Evolutionary conservation across 1,140 invertebrate genomes (phyloP), one percentile per base, ranked within the genome.

Genomic region (Copidosoma floridanum): DNA sequence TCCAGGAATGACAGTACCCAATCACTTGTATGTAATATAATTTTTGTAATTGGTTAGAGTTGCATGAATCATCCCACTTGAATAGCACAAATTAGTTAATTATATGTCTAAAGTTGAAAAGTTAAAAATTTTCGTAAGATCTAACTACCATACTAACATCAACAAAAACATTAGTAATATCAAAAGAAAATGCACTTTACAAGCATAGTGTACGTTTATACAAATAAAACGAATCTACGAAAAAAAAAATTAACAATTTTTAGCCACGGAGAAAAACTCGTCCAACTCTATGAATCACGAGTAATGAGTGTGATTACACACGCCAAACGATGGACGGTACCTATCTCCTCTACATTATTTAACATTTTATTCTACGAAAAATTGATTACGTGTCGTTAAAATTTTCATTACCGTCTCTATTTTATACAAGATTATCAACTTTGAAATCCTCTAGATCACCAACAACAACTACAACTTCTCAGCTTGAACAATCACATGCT

Each of bases 401-500:
- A 40, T 37, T 38, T n/a, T n/a, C n/a, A n/a, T n/a, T 35, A 16
- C 20, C 20, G 38, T 41, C n/a, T 41, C n/a, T n/a, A n/a, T 51
- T 38, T 63, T 40, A 35, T 27, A 65, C 26, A 3, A 43, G 52
- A 56, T 57, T 41, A 37, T 24, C 14, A 51, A 44, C 38, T 47
- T 38, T 57, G 21, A n/a, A n/a, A n/a, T n/a, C n/a, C 32, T n/a
- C n/a, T n/a, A n/a, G n/a, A 57, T 41, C 18, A n/a, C 53, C 27
- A 24, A 35, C 57, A n/a, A 61, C 63, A 53, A 72, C 64, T 78
- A 75, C 64, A 79, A 73, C 67, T 71, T 79, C 78, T 94, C 91
- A 7, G 85, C 82, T 80, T 93, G 91, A 66, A 94, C 85, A 63
- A 93, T 74, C 37, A 91, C 84, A 59, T 82, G 80, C 78, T 94